Percentiles rank a stretch among this genome's conserved stretches.
phyloP scores from a whole-genome alignment of 2,797 vertebrate species.

The Danio jaintianensis region DNA sequence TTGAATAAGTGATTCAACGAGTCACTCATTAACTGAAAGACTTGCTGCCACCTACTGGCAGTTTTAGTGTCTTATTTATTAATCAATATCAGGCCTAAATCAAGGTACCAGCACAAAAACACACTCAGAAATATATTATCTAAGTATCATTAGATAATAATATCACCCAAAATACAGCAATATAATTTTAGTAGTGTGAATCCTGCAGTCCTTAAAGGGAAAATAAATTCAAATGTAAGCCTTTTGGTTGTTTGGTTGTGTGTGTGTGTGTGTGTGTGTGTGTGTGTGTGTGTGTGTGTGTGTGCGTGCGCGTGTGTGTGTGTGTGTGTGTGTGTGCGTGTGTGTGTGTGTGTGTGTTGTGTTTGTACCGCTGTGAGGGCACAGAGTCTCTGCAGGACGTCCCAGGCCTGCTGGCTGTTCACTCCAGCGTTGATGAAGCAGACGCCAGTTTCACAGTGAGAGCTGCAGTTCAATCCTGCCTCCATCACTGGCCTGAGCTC shows the following conservation, averaged over 20 bases:
- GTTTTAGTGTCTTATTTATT: too few species aligned
- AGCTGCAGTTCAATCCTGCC: constrained; percentile 90
- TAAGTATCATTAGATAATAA: too few species aligned
- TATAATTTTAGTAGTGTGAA: not conserved
- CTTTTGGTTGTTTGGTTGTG: not conserved
- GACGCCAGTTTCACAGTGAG: constrained; percentile 78
- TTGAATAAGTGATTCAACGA: too few species aligned
- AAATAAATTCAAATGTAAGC: not conserved
- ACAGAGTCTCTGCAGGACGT: constrained; percentile 85
- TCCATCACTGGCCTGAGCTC: constrained; percentile 81
- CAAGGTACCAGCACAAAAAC: too few species aligned
- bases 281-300: not conserved
- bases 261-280: too few species aligned
- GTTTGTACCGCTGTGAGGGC: constrained; percentile 81
- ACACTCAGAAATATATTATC: too few species aligned
- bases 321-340: too few species aligned
- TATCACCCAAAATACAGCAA: too few species aligned
- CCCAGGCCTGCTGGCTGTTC: constrained; percentile 77
- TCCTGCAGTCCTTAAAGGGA: not conserved
- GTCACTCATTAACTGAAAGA: too few species aligned
- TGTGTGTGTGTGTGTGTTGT: constrained; percentile 12
- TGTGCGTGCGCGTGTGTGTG: constrained; percentile 12
- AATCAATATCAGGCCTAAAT: too few species aligned
- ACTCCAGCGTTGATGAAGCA: constrained; percentile 80
- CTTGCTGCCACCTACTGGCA: too few species aligned